Evolutionary conservation across 2,113 vertebrate species (phyloP).

Genomic region (Heloderma charlesbogerti): DNA sequence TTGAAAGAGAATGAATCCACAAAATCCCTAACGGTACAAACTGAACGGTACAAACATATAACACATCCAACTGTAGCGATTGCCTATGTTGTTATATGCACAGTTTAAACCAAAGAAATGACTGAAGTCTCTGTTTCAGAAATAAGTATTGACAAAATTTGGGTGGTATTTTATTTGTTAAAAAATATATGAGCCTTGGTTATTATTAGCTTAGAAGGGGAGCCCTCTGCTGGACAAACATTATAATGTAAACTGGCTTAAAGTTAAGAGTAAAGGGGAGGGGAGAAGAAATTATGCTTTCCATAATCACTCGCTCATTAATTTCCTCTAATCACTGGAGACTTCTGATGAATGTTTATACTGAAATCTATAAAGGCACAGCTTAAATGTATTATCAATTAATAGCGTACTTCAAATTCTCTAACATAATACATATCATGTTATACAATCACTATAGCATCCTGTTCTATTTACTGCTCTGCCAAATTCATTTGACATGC

Average conservation of each 20-base stretch:
- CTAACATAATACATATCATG: neutral
- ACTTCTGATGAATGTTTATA: neutral
- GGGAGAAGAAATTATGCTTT: neutral
- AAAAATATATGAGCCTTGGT: neutral
- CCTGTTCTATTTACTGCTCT: neutral
- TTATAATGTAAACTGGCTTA: rapidly evolving
- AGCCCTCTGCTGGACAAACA: conserved; percentile 74
- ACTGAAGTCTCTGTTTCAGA: neutral
- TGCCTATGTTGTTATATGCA: neutral
- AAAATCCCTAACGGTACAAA: neutral
- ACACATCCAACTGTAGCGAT: neutral
- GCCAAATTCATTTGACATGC: neutral
- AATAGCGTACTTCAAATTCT: rapidly evolving
- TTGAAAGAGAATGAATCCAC: neutral
- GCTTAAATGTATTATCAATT: neutral
- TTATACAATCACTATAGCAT: neutral
- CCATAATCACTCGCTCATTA: rapidly evolving
- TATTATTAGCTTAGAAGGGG: conserved; percentile 67
- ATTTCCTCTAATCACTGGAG: neutral
- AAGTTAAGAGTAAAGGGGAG: neutral
- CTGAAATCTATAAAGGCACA: rapidly evolving
- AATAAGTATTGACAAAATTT: rapidly evolving
- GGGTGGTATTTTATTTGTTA: neutral
- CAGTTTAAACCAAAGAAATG: neutral
- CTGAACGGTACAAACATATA: too few relatives aligned